phyloP scores from a whole-genome alignment of 2,888 invertebrate species.

The Torymus auratus region DNA sequence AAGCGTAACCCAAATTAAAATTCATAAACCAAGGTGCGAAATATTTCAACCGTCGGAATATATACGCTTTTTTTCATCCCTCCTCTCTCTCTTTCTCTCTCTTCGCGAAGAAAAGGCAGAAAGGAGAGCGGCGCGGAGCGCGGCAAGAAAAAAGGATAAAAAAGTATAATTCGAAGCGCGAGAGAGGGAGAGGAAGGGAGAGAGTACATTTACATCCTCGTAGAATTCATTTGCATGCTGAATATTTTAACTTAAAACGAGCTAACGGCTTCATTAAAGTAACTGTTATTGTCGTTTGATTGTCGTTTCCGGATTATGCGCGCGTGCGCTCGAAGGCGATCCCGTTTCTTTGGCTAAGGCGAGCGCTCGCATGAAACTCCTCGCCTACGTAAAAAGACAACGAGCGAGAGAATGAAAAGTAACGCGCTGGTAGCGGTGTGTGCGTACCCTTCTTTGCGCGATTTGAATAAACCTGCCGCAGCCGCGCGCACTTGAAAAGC shows the following conservation, averaged over 20 bases:
- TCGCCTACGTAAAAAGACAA: background rate
- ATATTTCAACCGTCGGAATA: slow-evolving; percentile 23
- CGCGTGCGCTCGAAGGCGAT: background rate
- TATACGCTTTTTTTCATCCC: background rate
- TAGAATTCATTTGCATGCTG: slow-evolving; percentile 54
- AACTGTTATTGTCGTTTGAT: slow-evolving; percentile 52
- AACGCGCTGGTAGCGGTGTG: background rate
- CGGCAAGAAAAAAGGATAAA: slow-evolving; percentile 39
- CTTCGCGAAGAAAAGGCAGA: background rate
- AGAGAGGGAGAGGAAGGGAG: too few species aligned
- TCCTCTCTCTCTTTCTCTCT: background rate
- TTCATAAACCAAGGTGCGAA: slow-evolving; percentile 47
- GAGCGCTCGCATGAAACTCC: background rate
- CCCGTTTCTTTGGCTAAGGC: slow-evolving; percentile 10
- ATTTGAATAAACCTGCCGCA: slow-evolving; percentile 70
- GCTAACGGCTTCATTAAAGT: slow-evolving; percentile 49
- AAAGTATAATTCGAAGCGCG: slow-evolving; percentile 42
- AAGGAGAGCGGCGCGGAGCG: slow-evolving; percentile 12
- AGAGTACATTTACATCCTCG: slow-evolving; percentile 49
- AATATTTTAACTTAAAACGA: slow-evolving; percentile 50
- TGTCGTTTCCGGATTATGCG: slow-evolving; percentile 39
- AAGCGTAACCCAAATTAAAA: slow-evolving; percentile 48
- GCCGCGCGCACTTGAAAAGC: slow-evolving; percentile 42
- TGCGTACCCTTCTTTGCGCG: slow-evolving; percentile 50
- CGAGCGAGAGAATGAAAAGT: slow-evolving; percentile 37